A percentile compares a stretch with the other conserved stretches of the same genome.
Conservation (phyloP, 2,888 invertebrate genomes). For the Saturnia japonica region DNA sequence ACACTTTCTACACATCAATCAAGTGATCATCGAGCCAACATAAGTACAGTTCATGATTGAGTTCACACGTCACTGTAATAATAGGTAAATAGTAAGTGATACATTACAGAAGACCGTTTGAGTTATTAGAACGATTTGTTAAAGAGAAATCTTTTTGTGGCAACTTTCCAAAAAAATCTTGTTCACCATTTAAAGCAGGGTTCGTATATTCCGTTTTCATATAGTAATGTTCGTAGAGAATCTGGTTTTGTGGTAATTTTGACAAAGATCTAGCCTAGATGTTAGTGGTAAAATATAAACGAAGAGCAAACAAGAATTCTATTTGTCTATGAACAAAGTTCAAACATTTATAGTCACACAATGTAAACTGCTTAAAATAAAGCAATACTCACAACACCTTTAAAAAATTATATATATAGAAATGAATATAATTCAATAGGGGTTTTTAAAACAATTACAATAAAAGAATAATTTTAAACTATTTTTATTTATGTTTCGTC, state of each 20-base stretch:
- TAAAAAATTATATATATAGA: too few relatives aligned
- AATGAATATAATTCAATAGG: too few relatives aligned
- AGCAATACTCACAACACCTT: too few relatives aligned
- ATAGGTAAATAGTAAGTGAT: slow-evolving; percentile 54
- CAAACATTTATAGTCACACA: too few relatives aligned
- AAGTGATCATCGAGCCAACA: slow-evolving; percentile 41
- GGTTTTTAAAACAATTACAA: too few relatives aligned
- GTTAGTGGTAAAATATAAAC: background rate
- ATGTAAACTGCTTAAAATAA: too few relatives aligned
- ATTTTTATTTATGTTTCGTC: too few relatives aligned
- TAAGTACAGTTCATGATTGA: slow-evolving; percentile 62
- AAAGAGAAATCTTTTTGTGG: slow-evolving; percentile 45
- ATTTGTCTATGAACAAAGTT: background rate
- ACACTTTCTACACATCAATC: slow-evolving; percentile 76
- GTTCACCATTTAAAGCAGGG: background rate
- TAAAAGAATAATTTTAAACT: too few relatives aligned
- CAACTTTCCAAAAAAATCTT: slow-evolving; percentile 39
- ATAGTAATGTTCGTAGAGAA: background rate
- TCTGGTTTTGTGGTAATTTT: background rate
- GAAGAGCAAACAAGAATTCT: too few relatives aligned
- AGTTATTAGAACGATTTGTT: slow-evolving; percentile 50
- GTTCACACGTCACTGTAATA: slow-evolving; percentile 61
- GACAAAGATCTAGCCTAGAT: slow-evolving; percentile 7
- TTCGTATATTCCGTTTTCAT: background rate
- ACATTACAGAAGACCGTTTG: slow-evolving; percentile 39